Base-by-base conservation (phyloP, 2,888 invertebrate genomes). In the Lumbricus terrestris region DNA sequence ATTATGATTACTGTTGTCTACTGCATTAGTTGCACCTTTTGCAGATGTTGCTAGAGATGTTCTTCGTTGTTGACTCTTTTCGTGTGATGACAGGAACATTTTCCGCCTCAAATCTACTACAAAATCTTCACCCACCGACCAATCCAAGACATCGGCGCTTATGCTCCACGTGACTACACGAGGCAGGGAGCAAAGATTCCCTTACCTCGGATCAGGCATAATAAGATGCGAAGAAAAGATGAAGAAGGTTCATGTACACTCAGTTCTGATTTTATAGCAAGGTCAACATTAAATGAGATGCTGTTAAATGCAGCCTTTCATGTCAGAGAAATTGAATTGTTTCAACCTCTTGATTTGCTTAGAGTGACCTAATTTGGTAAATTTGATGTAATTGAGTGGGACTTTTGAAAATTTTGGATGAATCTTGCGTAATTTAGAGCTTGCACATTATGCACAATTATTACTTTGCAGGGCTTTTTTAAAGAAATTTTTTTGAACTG, bases 91-190 rank as follows among this genome's bases (percentile, higher is more conserved):
- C 92, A 95, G 95, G 93, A 94, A 18, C 92, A 93, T 85, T 95
- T 95, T 92, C 95, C 95, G 38, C 95, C 95, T 0, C 94, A 94
- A 91, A 95, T 95, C 88, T 95, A 94, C 93, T 95, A 95, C 93
- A 95, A 95, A 91, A 95, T 95, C 88, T 95, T 93, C 93, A 95
- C 95, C 23, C 94, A 95, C 89, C 92, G 95, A 82, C 94, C 95
- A 23, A 93, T 95, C 23, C 93, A 93, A 88, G 95, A 95, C 91
- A 88, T 95, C 92, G 94, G 95, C 93, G 94, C 95, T 34, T 95
- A 94, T 92, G 94, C 94, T 91, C 95, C 95, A 15, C 94, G 94
- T 91, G 94, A 95, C 92, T 95, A 95, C 92, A 95, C 95, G 8
- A 92, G 91, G 54, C 91, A 93, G 0, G 90, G 91, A n/a, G 91